Percentiles rank a stretch among this genome's conserved stretches.
phyloP scores from a whole-genome alignment of 2,113 vertebrate genomes.

The Lichenostomus cassidix region DNA sequence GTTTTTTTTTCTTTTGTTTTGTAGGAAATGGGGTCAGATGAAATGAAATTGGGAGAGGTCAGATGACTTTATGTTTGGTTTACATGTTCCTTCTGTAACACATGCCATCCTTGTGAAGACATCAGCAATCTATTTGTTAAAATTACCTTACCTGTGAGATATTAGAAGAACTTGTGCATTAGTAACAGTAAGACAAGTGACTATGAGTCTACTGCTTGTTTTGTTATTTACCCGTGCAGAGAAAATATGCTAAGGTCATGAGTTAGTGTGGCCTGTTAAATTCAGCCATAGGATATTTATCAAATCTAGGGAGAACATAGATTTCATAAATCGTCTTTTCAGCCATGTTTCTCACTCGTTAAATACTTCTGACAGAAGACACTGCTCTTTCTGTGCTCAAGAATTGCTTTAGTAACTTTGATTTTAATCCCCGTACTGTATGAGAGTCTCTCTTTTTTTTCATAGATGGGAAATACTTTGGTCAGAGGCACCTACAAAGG shows the following conservation, averaged over 20 bases:
- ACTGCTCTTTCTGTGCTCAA: neutral
- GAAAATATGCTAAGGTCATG: neutral
- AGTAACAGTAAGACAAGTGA: neutral
- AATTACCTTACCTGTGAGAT: neutral
- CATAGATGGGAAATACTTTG: slow-evolving; percentile 96
- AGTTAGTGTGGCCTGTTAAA: neutral
- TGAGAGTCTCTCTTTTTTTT: neutral
- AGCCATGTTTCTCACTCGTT: neutral
- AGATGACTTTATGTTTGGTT: neutral
- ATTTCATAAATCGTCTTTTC: neutral
- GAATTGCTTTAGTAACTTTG: neutral
- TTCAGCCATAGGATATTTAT: neutral
- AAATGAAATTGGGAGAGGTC: neutral
- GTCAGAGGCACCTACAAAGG: slow-evolving; percentile 88
- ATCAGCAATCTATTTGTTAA: neutral
- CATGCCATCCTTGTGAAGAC: neutral
- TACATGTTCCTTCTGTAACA: neutral
- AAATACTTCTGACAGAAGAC: neutral
- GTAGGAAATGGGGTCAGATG: neutral
- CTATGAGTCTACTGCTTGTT: neutral
- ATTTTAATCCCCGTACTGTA: neutral
- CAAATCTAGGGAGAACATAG: neutral
- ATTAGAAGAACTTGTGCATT: neutral
- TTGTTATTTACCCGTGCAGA: neutral
- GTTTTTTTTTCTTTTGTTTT: neutral